Conservation (phyloP, 37 sponge, comb jelly and placozoan genomes). For the Ianthella basta region DNA sequence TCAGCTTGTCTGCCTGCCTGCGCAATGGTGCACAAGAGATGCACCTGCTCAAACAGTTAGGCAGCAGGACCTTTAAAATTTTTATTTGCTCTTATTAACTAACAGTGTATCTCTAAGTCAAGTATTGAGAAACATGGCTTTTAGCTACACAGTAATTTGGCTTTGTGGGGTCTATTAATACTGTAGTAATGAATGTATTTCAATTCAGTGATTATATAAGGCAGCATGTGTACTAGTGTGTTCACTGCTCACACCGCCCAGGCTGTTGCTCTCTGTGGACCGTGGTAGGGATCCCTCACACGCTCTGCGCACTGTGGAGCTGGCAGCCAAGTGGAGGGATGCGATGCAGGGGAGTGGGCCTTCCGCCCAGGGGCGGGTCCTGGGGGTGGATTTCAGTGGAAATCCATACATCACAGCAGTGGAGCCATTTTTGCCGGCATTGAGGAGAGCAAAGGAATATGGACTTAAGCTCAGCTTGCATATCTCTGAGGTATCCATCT, state of each 20-base stretch:
- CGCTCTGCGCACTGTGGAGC: constrained; percentile 69
- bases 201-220: neutral
- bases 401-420: constrained; percentile 69
- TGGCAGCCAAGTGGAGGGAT: constrained; percentile 53
- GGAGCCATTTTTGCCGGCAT: constrained; percentile 47
- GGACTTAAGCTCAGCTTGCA: constrained; percentile 74
- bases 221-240: neutral
- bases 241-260: constrained; percentile 4
- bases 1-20: too few species aligned
- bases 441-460: constrained; percentile 57
- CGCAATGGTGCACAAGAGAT: too few species aligned
- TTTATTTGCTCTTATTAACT: too few species aligned
- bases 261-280: constrained; percentile 83
- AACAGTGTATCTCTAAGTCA: too few species aligned
- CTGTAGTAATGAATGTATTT: neutral
- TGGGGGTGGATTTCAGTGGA: constrained; percentile 89
- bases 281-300: constrained; percentile 55
- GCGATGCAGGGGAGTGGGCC: neutral
- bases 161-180: too few species aligned
- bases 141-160: too few species aligned
- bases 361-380: constrained; percentile 44
- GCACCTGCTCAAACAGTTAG: too few species aligned
- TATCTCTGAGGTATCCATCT: constrained; percentile 76
- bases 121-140: too few species aligned
- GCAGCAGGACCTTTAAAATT: too few species aligned